Conservation (phyloP, 2,888 invertebrate genomes). For the Caenorhabditis plicata region DNA sequence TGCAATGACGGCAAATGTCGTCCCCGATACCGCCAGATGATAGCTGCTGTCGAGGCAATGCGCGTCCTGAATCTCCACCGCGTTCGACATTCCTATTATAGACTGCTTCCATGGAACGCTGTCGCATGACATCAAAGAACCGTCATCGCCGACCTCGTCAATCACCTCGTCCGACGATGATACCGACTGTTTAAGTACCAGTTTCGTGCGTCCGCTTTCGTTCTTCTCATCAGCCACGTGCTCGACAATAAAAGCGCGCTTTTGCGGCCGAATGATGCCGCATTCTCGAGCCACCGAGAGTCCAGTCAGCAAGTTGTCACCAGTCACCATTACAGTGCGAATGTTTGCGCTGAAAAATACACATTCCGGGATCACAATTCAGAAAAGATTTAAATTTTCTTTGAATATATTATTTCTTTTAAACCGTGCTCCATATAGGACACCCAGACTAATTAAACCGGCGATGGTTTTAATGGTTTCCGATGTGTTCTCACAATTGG, state of each 20-base stretch:
- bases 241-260: conserved; percentile 49
- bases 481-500: no score
- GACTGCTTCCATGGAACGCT: conserved; percentile 25
- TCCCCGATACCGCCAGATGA: conserved; percentile 39
- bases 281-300: conserved; percentile 87
- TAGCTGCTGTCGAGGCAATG: conserved; percentile 19
- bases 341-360: conserved; percentile 76
- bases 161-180: conserved; percentile 44
- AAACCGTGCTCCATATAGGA: no score
- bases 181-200: conserved; percentile 41
- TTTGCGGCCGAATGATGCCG: conserved; percentile 67
- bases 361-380: no score
- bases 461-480: no score
- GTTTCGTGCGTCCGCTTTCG: conserved; percentile 32
- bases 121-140: conserved; percentile 14
- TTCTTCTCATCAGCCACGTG: conserved; percentile 36
- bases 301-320: conserved; percentile 87
- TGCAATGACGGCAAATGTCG: conserved; percentile 57
- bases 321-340: conserved; percentile 82
- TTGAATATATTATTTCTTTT: no score
- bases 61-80: conserved; percentile 3
- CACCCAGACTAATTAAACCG: no score
- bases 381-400: no score
- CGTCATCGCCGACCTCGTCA: conserved; percentile 35
- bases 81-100: conserved; percentile 3